Evolutionary conservation across 2,797 vertebrate species (phyloP), one percentile per base, ranked within the genome.

Genomic region (Gambusia yucatana): DNA sequence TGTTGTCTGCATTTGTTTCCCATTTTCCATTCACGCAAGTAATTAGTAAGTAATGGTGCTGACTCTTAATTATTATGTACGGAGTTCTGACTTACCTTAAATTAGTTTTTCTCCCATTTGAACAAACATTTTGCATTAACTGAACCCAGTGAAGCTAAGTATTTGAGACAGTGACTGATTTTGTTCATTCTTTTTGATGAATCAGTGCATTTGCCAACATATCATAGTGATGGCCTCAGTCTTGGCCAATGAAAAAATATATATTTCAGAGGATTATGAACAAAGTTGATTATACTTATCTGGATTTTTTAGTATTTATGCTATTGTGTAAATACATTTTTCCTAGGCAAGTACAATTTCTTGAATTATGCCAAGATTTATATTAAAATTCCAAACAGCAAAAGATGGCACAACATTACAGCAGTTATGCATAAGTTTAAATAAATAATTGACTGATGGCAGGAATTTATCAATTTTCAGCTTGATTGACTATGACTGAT

Each of bases 1-100:
- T 89, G 91, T 85, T 90, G 85, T 89, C 85, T 80, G 86, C 86
- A 84, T 91, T 80, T 83, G 84, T 85, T 91, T 83, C 84, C 85
- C 90, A 86, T 86, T 74, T 87, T 25, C 48, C 86, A 90, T 88
- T 82, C 73, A 86, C 82, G 85, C 84, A 82, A 71, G 87, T 93
- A 91, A 93, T 94, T 92, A 91, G 81, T 79, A 79, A 85, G 80
- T 80, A 84, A 90, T 85, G 55, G 72, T 77, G 57, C 78, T 71
- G 82, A 89, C 87, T 89, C 80, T 73, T 11, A 2, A 81, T 90
- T 88, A 86, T 87, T 82, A 87, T 87, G 84, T 88, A 69, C 59
- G 30, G 82, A 84, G 67, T 61, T 74, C 83, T 82, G 81, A 67
- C 76, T 82, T 59, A 88, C 50, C 77, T 72, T 11, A 70, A 76